A percentile compares a stretch with the other conserved stretches of the same genome.
Conservation (phyloP, 2,113 vertebrate genomes). For the Sapayoa aenigma region DNA sequence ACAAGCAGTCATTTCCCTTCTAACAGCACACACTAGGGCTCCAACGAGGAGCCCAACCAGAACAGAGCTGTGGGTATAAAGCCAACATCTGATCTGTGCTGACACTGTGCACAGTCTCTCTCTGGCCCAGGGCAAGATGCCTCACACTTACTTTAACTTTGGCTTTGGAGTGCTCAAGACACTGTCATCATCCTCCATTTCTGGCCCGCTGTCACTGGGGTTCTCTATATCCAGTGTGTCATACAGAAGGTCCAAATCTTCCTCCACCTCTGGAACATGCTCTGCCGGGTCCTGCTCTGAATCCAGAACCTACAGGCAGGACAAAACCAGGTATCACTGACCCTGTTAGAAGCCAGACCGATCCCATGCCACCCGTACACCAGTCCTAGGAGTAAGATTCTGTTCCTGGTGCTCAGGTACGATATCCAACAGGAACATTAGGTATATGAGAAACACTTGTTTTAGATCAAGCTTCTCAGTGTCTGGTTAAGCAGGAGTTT, state of each 20-base stretch:
- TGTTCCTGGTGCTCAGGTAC: neutral
- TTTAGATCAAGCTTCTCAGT: neutral
- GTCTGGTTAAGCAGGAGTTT: neutral
- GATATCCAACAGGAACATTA: neutral
- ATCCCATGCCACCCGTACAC: neutral
- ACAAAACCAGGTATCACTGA: neutral
- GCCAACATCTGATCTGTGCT: neutral
- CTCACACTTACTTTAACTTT: conserved; percentile 85
- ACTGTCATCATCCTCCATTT: conserved; percentile 96
- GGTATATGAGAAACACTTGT: neutral
- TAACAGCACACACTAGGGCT: neutral
- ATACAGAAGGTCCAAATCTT: conserved; percentile 89
- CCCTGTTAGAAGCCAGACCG: neutral
- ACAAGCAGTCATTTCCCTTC: neutral
- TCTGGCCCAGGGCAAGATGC: neutral
- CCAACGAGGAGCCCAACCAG: neutral
- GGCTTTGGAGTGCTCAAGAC: conserved; percentile 96
- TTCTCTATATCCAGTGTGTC: conserved; percentile 94
- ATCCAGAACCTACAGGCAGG: conserved; percentile 83
- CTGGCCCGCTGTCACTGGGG: conserved; percentile 93
- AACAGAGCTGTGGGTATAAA: neutral
- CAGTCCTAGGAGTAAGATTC: neutral
- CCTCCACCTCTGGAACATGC: conserved; percentile 88
- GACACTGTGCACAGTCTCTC: accelerated
- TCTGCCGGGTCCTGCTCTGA: conserved; percentile 95